Evolutionary conservation across 2,113 vertebrate genomes (phyloP).

Genomic region (Hippotragus niger): DNA sequence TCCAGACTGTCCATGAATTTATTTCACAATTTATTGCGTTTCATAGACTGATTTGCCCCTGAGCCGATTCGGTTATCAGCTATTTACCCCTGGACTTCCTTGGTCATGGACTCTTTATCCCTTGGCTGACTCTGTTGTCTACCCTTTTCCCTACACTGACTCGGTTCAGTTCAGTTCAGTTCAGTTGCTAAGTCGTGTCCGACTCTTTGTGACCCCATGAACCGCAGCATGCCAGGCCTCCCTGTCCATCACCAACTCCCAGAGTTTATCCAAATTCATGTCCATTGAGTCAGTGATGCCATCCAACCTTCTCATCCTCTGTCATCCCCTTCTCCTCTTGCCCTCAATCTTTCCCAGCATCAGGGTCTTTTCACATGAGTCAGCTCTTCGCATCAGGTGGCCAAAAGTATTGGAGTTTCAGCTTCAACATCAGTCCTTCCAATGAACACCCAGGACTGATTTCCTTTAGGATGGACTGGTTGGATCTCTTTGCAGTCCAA

Average conservation of each 20-base stretch:
- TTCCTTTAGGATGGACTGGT: background rate
- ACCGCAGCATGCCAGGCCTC: rapidly evolving
- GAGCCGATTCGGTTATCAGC: background rate
- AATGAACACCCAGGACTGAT: background rate
- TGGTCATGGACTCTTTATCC: background rate
- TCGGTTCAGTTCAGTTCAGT: background rate
- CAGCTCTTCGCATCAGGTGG: rapidly evolving
- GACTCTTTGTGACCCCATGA: background rate
- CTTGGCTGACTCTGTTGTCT: background rate
- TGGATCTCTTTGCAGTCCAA: background rate
- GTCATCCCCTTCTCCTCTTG: background rate
- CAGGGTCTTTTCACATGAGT: background rate
- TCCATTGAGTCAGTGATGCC: background rate
- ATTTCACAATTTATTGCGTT: background rate
- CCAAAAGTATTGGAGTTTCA: background rate
- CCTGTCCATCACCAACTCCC: background rate
- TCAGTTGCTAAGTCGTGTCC: rapidly evolving
- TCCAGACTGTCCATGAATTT: background rate
- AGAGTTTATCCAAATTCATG: background rate
- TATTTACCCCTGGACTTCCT: background rate
- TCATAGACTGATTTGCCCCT: background rate
- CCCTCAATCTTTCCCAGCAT: background rate
- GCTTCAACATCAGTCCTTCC: background rate
- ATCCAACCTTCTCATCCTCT: background rate
- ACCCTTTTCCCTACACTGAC: background rate